Base-by-base conservation (phyloP, 2,888 invertebrate genomes). In the Cepaea hortensis region DNA sequence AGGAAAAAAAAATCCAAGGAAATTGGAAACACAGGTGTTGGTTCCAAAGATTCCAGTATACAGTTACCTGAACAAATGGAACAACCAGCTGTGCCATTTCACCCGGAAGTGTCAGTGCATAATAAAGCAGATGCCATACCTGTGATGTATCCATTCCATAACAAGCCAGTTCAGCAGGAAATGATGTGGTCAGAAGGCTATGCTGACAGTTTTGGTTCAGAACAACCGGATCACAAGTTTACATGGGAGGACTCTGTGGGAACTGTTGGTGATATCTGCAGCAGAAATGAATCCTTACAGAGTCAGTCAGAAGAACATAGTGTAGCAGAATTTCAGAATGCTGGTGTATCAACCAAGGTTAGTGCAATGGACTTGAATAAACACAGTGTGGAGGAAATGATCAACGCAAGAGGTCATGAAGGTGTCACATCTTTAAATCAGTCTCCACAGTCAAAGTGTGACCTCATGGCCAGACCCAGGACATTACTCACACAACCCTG, bases 1-100 rank as follows among this genome's bases (percentile, higher is more conserved):
- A 86, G 70, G 35, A 83, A 80, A 46, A 84, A 72, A 61, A 84
- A 72, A 55, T 70, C 35, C 1, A 86, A 35, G 23, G 81, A 70
- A 18, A 3, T 62, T n/a, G 72, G n/a, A 20, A 46, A 48, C 50
- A 50, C 48, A 35, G n/a, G 68, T 35, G 50, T 70, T 81, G 70
- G 23, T 81, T 11, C 72, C 23, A 35, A 15, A 13, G n/a, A 50
- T n/a, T 5, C 55, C 13, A 65, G 46, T 81, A 65, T 5, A 0
- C 72, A 70, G 23, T 48, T 72, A 11, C 50, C 68, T n/a, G 50
- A n/a, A 81, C 81, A 81, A 50, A 72, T 55, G 46, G 62, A 46
- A 20, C 65, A 68, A 23, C 48, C n/a, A 6, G 23, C 23, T 62
- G 3, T 35, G 20, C 50, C 81, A 81, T 81, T 68, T 55, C 23